Conservation (phyloP, 2,888 invertebrate genomes). For the Callyntrura guangdongensis region DNA sequence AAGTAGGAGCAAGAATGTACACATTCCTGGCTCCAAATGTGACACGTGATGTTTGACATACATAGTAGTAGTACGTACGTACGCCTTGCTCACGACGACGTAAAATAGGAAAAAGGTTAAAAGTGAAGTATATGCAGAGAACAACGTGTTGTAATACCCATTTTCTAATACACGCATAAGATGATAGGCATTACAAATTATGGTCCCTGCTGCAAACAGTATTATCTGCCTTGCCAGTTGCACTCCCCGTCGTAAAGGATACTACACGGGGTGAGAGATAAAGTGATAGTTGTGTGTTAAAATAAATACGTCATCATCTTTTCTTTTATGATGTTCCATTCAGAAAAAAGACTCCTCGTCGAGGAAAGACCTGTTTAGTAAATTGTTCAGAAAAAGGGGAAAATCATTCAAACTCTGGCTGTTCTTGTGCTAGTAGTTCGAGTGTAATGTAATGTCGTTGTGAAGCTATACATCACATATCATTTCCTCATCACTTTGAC, state of each 20-base stretch:
- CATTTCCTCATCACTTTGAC: not conserved
- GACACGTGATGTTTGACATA: not conserved
- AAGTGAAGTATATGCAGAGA: not conserved
- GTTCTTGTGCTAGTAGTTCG: not conserved
- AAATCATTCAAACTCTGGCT: constrained; percentile 60
- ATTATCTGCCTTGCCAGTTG: no score
- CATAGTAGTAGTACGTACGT: no score
- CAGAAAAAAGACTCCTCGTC: not conserved
- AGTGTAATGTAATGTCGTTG: constrained; percentile 5
- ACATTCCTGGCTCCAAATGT: not conserved
- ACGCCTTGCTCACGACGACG: not conserved
- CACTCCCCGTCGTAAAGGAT: not conserved
- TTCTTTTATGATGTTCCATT: not conserved
- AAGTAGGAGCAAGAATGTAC: no score
- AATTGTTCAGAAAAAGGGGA: constrained; percentile 16
- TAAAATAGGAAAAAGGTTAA: not conserved
- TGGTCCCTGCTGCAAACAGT: no score
- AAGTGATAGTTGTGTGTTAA: constrained; percentile 17
- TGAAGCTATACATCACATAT: constrained; percentile 41
- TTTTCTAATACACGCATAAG: not conserved
- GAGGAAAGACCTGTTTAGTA: constrained; percentile 11
- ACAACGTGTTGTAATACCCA: not conserved
- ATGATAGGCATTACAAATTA: no score
- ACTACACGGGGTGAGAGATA: not conserved
- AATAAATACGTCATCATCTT: constrained; percentile 57